These are phyloP conservation scores for Rhagologus leucostigma DNA, from an alignment of 2,113 vertebrate species.

Conservation along the genomic window DNA sequence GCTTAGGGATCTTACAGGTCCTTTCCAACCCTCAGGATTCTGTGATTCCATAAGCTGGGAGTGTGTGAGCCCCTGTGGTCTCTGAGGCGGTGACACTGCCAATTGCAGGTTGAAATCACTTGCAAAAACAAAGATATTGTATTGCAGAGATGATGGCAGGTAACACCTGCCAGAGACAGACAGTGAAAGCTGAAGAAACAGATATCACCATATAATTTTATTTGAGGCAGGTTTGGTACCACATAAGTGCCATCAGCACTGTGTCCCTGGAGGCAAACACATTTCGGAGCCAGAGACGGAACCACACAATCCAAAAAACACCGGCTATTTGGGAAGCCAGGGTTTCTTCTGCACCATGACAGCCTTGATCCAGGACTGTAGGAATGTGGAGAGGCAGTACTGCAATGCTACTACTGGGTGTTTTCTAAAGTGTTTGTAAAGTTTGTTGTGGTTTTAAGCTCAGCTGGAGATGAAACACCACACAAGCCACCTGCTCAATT, in stretches of 20 bases:
- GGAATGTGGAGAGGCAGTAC: not conserved
- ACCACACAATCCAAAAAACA: fast-evolving
- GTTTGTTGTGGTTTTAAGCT: not conserved
- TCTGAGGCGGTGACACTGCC: fast-evolving
- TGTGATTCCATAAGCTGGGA: not conserved
- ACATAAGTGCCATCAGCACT: fast-evolving
- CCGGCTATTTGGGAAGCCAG: not conserved
- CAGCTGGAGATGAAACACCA: not conserved
- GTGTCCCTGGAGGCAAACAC: fast-evolving
- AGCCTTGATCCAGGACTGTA: not conserved
- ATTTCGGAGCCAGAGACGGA: not conserved
- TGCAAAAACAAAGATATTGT: not conserved
- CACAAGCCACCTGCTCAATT: not conserved
- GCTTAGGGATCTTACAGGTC: not conserved
- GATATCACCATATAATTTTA: not conserved
- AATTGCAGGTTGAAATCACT: not conserved
- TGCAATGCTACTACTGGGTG: fast-evolving
- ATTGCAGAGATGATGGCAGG: not conserved
- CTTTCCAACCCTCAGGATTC: not conserved
- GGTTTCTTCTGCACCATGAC: not conserved
- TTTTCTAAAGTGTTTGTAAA: not conserved
- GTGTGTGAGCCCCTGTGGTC: fast-evolving
- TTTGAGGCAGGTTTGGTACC: not conserved
- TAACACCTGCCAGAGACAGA: not conserved
- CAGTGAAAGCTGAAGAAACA: not conserved